Percentiles rank a stretch among this genome's conserved stretches.
phyloP scores from a whole-genome alignment of 2,888 invertebrate species.

The Priocnemis perturbator region DNA sequence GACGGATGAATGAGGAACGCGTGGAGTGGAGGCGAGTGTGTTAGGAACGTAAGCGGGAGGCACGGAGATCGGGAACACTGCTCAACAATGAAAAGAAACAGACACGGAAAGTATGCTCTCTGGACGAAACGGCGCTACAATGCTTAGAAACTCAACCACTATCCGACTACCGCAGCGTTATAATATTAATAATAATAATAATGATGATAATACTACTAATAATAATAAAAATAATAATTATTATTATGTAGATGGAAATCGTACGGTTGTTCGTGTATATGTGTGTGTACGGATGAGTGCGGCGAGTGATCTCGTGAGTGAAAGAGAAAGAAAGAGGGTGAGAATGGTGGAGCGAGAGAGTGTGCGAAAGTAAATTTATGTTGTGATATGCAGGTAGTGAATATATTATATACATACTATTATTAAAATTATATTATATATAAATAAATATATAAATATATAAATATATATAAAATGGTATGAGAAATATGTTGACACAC shows the following conservation, averaged over 20 bases:
- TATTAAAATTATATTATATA: slow-evolving; percentile 47
- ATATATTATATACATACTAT: slow-evolving; percentile 50
- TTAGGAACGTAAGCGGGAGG: too few species aligned
- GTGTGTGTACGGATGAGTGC: slow-evolving; percentile 28
- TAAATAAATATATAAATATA: slow-evolving; percentile 50
- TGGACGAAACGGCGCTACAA: slow-evolving; percentile 59
- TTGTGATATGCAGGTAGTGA: slow-evolving; percentile 75
- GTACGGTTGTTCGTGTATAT: slow-evolving; percentile 53
- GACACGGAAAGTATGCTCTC: slow-evolving; percentile 29
- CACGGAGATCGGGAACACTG: not conserved
- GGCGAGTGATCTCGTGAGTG: slow-evolving; percentile 23
- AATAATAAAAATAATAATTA: too few species aligned
- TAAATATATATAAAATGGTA: slow-evolving; percentile 59
- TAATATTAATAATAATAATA: slow-evolving; percentile 52
- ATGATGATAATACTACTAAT: too few species aligned
- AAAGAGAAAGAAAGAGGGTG: slow-evolving; percentile 20
- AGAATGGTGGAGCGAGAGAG: slow-evolving; percentile 17
- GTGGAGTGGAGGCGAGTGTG: too few species aligned
- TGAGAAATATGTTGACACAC: slow-evolving; percentile 65
- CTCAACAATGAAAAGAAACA: too few species aligned
- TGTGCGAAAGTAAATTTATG: slow-evolving; percentile 63
- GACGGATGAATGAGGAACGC: too few species aligned
- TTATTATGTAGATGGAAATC: slow-evolving; percentile 68
- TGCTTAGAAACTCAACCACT: slow-evolving; percentile 71
- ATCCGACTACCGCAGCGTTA: slow-evolving; percentile 70